Evolutionary conservation across 2,113 vertebrate species (phyloP), one percentile per base, ranked within the genome.

Genomic region (Psammodynastes pulverulentus): DNA sequence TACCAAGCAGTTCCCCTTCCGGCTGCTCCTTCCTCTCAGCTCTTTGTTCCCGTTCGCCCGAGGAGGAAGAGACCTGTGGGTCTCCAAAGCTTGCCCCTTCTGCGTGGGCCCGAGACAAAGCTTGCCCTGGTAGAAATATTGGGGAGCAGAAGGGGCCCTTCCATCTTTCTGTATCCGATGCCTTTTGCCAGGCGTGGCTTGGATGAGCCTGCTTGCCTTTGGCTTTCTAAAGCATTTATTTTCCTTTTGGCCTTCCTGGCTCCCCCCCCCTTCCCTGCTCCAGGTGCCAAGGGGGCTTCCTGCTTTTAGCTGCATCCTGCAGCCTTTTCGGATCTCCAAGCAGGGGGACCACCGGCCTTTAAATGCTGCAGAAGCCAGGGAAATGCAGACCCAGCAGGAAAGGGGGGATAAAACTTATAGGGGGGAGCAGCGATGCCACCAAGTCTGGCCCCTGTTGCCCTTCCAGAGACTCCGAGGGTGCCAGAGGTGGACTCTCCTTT

Each of bases 231-330:
- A 15, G 17, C 9, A 5, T n/a, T n/a, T n/a, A n/a, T n/a, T 39
- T 92, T 79, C 49, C 26, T 10, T 46, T 17, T 79, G 1, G 1
- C 24, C 12, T 26, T 45, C 17, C 52, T 43, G 19, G 24, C 67
- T 21, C 49, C 17, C 5, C 53, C 1, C 52, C 4, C 4, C 1
- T 1, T 45, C 46, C 39, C 91, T 84, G 62, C 5, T 39, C 67
- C 67, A 92, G n/a, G 89, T 84, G 48, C 87, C 10, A 1, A 13
- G 23, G 23, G 84, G 39, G 39, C 56, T 92, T 92, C 91, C 87
- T 92, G 91, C 88, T 92, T 89, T 84, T 10, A 92, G 84, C 87
- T 72, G 79, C 84, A 48, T 24, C 49, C 54, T n/a, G 54, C 9
- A 3, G 17, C 19, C 3, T 7, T 39, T 86, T 86, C 3, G 1